A percentile compares a stretch with the other conserved stretches of the same genome.
Evolutionary conservation across 2,797 vertebrate species (phyloP).

Genomic region (Chelonia mydas): DNA sequence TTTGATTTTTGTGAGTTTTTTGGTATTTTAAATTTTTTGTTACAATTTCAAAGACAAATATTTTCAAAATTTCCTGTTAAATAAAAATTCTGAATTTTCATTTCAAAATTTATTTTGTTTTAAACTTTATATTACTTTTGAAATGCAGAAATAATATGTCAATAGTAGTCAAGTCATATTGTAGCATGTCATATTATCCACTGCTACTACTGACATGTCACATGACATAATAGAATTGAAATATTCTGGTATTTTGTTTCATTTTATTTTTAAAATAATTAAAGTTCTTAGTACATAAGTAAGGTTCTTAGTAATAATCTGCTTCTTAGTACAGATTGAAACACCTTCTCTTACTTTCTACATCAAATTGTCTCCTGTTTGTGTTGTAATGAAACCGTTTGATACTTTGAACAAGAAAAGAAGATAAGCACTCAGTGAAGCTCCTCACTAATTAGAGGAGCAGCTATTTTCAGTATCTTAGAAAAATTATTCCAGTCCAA

Average conservation of each 20-base stretch:
- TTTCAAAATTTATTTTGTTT: neutral
- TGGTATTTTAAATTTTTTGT: neutral
- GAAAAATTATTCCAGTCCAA: neutral
- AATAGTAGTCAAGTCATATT: neutral
- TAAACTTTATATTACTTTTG: neutral
- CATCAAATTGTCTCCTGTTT: neutral
- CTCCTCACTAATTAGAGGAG: neutral
- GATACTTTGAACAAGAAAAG: neutral
- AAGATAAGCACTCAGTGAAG: neutral
- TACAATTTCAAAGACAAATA: neutral
- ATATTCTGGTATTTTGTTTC: neutral
- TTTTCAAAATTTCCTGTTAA: neutral
- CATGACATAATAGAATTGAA: neutral
- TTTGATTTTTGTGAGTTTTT: neutral
- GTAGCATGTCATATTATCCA: neutral
- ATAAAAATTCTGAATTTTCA: neutral
- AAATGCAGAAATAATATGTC: neutral
- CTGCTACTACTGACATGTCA: neutral
- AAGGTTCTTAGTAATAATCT: neutral
- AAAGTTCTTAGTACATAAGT: neutral
- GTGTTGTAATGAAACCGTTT: neutral
- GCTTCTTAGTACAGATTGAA: neutral
- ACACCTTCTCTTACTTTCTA: neutral
- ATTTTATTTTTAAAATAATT: neutral
- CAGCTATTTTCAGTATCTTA: neutral